Percentiles rank a stretch among this genome's conserved stretches.
These are phyloP conservation scores for Tanytarsus gracilentus DNA, from an alignment of 2,888 invertebrate genomes.

Conservation along the genomic window DNA sequence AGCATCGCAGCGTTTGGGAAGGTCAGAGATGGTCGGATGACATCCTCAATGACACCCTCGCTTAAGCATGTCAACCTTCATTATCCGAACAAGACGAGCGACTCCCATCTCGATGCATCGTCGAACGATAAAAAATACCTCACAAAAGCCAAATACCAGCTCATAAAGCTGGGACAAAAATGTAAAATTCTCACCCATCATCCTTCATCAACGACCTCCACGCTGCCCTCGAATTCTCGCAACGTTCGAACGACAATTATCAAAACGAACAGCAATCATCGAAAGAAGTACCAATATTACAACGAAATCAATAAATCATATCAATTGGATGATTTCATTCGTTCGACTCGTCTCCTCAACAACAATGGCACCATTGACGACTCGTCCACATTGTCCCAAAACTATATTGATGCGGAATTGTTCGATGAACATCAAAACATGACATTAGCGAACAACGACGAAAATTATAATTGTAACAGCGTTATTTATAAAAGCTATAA, in stretches of 20 bases:
- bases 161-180: slow-evolving; percentile 41
- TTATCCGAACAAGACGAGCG: slow-evolving; percentile 40
- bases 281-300: slow-evolving; percentile 12
- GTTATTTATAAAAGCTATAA: slow-evolving; percentile 43
- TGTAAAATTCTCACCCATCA: slow-evolving; percentile 33
- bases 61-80: slow-evolving; percentile 39
- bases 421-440: background rate
- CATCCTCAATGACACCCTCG: slow-evolving; percentile 33
- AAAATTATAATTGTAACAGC: background rate
- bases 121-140: slow-evolving; percentile 36
- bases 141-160: slow-evolving; percentile 39
- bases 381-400: background rate
- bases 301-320: slow-evolving; percentile 23
- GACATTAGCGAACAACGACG: background rate
- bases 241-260: slow-evolving; percentile 5
- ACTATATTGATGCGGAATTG: background rate
- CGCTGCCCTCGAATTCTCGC: background rate
- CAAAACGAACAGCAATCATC: slow-evolving; percentile 14
- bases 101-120: slow-evolving; percentile 30
- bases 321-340: slow-evolving; percentile 20
- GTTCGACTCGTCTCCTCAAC: background rate
- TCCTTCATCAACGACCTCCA: background rate
- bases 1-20: slow-evolving; percentile 22
- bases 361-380: background rate
- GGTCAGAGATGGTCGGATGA: too few species aligned